These are phyloP conservation scores for Nudaria mundana DNA, from an alignment of 2,888 invertebrate species.

Conservation along the genomic window DNA sequence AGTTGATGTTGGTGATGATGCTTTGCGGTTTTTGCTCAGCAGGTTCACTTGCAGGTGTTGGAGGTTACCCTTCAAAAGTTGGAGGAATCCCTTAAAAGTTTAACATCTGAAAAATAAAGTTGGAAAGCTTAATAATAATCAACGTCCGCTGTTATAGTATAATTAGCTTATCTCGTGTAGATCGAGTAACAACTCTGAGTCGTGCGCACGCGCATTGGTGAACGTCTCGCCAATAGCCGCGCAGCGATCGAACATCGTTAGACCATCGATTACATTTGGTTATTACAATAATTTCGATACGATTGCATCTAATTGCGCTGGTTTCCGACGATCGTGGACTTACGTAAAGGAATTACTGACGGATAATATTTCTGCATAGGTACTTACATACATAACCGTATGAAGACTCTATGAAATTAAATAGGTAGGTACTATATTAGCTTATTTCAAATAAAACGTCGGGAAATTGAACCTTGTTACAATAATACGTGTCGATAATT, in stretches of 20 bases:
- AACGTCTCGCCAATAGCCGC: conserved; percentile 65
- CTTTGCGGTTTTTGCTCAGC: too few species aligned
- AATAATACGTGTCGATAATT: conserved; percentile 51
- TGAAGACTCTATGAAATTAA: conserved; percentile 34
- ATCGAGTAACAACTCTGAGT: conserved; percentile 57
- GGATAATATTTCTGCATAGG: conserved; percentile 36
- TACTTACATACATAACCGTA: conserved; percentile 32
- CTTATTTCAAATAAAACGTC: conserved; percentile 13
- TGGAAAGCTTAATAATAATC: conserved; percentile 60
- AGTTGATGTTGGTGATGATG: too few species aligned
- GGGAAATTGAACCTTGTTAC: conserved; percentile 47
- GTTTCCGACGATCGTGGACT: conserved; percentile 66
- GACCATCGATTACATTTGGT: conserved; percentile 75
- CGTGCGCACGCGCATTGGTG: conserved; percentile 75
- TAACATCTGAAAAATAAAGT: conserved; percentile 66
- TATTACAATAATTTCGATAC: conserved; percentile 79
- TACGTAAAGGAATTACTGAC: conserved; percentile 58
- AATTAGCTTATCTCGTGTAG: conserved; percentile 73
- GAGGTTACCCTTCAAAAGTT: too few species aligned
- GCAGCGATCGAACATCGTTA: conserved; percentile 61
- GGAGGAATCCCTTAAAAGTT: too few species aligned
- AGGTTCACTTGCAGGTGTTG: too few species aligned
- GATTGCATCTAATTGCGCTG: conserved; percentile 76
- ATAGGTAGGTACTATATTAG: too few species aligned
- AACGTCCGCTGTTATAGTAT: conserved; percentile 57